phyloP scores from a whole-genome alignment of 2,797 vertebrate genomes.

The Sarcoramphus papa region DNA sequence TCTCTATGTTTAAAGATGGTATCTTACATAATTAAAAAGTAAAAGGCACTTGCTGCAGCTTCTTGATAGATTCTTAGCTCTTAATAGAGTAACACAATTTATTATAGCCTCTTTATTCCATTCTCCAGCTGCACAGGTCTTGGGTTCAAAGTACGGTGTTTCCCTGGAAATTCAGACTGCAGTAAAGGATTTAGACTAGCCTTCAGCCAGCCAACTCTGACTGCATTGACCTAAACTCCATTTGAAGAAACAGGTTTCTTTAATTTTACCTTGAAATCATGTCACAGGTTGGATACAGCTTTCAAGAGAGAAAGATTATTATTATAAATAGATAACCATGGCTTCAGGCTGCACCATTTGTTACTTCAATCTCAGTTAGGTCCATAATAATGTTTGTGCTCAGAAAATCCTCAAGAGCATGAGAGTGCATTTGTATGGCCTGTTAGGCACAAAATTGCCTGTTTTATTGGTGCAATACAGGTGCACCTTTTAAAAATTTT shows the following conservation, averaged over 20 bases:
- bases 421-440: conserved; percentile 32
- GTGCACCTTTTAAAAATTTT: conserved; percentile 18
- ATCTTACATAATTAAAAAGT: conserved; percentile 22
- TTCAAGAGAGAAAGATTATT: conserved; percentile 27
- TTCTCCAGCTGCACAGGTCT: background rate
- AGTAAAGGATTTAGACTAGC: background rate
- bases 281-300: background rate
- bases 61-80: background rate
- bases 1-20: background rate
- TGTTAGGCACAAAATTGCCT: conserved; percentile 37
- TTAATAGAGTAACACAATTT: background rate
- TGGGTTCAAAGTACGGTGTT: background rate
- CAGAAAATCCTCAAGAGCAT: conserved; percentile 36
- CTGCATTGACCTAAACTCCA: background rate
- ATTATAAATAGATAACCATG: conserved; percentile 18
- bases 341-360: conserved; percentile 14
- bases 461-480: conserved; percentile 30
- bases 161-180: background rate
- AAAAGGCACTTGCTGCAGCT: background rate
- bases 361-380: conserved; percentile 25
- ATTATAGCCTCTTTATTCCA: background rate
- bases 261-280: conserved; percentile 42
- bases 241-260: conserved; percentile 17
- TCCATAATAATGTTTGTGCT: conserved; percentile 14
- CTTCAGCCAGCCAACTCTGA: background rate